Evolutionary conservation across 2,888 invertebrate species (phyloP).

Genomic region (Oscheius onirici): DNA sequence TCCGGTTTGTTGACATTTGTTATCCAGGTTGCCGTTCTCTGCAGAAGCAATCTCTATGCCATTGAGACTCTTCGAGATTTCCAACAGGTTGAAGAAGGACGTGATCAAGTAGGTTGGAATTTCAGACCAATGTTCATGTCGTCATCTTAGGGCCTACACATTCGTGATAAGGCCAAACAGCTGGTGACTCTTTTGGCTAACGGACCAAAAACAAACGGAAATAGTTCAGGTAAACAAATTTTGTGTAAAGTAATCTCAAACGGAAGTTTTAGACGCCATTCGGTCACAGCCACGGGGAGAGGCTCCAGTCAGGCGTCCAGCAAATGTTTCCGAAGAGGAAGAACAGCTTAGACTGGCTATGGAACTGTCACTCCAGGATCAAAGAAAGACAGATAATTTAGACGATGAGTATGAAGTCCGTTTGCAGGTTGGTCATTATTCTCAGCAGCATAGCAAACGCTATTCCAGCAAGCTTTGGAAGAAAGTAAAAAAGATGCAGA

Average conservation of each 20-base stretch:
- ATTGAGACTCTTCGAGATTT: constrained; percentile 94
- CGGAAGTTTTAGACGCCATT: constrained; percentile 9
- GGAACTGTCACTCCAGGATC: constrained; percentile 98
- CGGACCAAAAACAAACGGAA: constrained; percentile 92
- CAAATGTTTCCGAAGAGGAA: constrained; percentile 86
- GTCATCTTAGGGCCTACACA: constrained; percentile 41
- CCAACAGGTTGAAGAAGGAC: constrained; percentile 96
- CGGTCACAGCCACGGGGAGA: neutral
- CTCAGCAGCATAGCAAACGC: neutral
- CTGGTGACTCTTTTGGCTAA: constrained; percentile 82
- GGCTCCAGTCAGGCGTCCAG: neutral
- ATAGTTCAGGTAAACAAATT: constrained; percentile 93
- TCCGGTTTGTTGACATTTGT: constrained; percentile 12
- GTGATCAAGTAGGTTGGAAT: constrained; percentile 81
- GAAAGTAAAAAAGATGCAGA: constrained; percentile 19
- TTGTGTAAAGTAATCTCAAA: constrained; percentile 80
- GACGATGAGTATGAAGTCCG: constrained; percentile 93
- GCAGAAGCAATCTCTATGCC: constrained; percentile 97
- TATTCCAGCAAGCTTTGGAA: constrained; percentile 30
- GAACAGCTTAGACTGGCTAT: constrained; percentile 95
- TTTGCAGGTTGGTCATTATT: constrained; percentile 82
- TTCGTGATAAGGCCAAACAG: constrained; percentile 86
- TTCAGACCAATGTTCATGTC: neutral
- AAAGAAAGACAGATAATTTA: constrained; percentile 92
- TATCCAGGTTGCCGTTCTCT: constrained; percentile 84